These are phyloP conservation scores for Therioaphis trifolii DNA, from an alignment of 2,888 invertebrate species.

Conservation along the genomic window DNA sequence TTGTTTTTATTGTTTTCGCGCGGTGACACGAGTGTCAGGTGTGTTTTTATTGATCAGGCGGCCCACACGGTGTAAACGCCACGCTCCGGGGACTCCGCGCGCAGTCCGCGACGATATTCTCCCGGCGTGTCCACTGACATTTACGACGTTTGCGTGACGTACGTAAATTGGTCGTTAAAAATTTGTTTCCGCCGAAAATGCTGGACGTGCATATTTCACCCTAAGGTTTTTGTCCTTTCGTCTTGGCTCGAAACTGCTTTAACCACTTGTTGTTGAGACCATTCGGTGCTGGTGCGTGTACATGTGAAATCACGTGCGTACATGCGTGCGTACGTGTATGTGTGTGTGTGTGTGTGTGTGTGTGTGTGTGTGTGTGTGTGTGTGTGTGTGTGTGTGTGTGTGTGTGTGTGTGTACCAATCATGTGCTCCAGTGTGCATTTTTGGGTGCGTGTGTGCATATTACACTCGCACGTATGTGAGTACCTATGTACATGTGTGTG, in stretches of 20 bases:
- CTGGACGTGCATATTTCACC: neutral
- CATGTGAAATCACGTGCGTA: neutral
- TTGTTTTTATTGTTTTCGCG: conserved; percentile 31
- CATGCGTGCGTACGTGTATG: too few species aligned
- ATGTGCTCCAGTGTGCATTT: neutral
- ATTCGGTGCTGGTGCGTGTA: too few species aligned
- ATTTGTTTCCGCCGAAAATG: neutral
- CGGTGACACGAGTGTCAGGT: neutral
- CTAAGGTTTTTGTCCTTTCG: neutral
- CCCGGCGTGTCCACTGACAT: too few species aligned
- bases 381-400: neutral
- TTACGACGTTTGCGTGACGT: neutral
- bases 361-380: neutral
- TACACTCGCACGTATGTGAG: too few species aligned
- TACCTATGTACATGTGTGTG: neutral
- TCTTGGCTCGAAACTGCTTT: neutral
- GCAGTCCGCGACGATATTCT: too few species aligned
- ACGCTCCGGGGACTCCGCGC: neutral
- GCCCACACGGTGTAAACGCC: neutral
- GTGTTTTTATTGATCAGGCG: conserved; percentile 7
- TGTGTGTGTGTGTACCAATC: neutral
- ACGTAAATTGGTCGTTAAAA: neutral
- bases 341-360: neutral
- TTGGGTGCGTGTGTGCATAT: neutral
- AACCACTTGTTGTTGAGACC: conserved; percentile 48